phyloP scores from a whole-genome alignment of 2,113 vertebrate species.

The Gulo gulo region DNA sequence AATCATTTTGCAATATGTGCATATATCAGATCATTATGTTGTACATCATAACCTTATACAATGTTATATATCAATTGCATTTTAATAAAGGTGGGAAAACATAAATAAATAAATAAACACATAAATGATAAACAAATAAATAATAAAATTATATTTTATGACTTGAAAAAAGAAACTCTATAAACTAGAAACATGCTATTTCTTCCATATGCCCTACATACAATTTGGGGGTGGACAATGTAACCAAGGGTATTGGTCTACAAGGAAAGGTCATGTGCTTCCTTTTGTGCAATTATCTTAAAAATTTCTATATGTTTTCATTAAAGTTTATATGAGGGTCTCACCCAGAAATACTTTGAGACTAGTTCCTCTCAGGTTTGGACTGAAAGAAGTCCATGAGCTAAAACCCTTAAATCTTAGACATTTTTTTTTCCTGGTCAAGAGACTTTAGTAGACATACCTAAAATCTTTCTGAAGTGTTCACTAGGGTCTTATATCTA shows the following conservation, averaged over 20 bases:
- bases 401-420: background rate
- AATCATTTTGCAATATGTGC: no score
- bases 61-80: background rate
- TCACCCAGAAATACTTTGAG: background rate
- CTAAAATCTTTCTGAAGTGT: background rate
- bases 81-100: background rate
- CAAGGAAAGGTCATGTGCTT: background rate
- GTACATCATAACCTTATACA: background rate
- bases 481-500: background rate
- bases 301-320: background rate
- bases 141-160: no score
- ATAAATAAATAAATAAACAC: background rate
- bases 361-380: background rate
- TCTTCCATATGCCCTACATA: background rate
- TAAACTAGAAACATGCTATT: background rate
- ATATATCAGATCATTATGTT: background rate
- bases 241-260: background rate
- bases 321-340: background rate
- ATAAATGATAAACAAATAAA: background rate
- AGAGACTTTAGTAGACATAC: background rate
- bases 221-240: background rate
- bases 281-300: background rate
- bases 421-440: background rate
- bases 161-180: background rate
- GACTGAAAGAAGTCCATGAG: background rate